Base-by-base conservation (phyloP, 2,113 vertebrate genomes). In the Monarcha castaneiventris region DNA sequence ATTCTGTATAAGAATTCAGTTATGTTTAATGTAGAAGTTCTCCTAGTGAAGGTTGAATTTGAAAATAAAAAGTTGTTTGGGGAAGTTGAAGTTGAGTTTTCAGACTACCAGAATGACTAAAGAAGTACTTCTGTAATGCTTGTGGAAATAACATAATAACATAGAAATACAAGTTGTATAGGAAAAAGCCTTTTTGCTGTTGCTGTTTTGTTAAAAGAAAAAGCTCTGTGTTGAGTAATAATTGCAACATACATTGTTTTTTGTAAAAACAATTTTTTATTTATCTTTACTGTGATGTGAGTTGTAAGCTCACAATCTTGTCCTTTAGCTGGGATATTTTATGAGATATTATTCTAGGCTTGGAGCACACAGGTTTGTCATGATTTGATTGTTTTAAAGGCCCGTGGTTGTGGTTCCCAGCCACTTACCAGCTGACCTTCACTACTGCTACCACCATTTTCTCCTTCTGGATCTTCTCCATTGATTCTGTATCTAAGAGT, bases 61-160 rank as follows among this genome's bases (percentile, higher is more conserved):
- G 71, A 74, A 94, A 95, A 73, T 20, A 13, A 52, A 79, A 82
- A 68, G 16, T 79, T 10, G 1, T 79, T 89, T 87, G 41, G 43
- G 71, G 94, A 93, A 88, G 78, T 67, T 78, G 78, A 93, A 90
- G 58, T 75, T 82, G 54, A 4, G 13, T 90, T 26, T 90, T 93
- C 26, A 61, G 32, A 41, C n/a, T 76, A 79, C n/a, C 46, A 49
- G 43, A 88, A 79, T 79, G 71, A 77, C 79, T 89, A 32, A 85
- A 84, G 23, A 75, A 80, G 27, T 80, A 90, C n/a, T 91, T 93
- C 74, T 84, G 49, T 88, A 87, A 76, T 79, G 27, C 62, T 76
- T 66, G 29, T 76, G 55, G 25, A 87, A 90, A 61, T 76, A 94
- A 41, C 1, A 3, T 39, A 79, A 46, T 79, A 90, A 44, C 1